phyloP scores from a whole-genome alignment of 1,140 invertebrate species.

The Leptopilina clavipes region DNA sequence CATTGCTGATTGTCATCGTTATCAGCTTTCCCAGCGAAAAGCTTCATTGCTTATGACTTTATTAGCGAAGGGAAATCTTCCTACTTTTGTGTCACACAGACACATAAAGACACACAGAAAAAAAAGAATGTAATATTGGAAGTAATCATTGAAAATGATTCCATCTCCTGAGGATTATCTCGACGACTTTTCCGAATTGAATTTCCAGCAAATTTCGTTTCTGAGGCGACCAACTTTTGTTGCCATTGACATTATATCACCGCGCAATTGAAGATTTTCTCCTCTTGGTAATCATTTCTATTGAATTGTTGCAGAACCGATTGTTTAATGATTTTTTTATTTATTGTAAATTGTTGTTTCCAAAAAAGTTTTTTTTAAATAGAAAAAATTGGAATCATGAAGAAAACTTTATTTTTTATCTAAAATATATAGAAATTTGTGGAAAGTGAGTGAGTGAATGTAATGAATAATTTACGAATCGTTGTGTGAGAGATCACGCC shows the following conservation, averaged over 20 bases:
- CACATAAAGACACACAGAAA: no score
- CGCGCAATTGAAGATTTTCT: no score
- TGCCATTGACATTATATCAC: no score
- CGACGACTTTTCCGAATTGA: not conserved
- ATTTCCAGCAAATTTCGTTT: not conserved
- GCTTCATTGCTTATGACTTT: slow-evolving; percentile 10
- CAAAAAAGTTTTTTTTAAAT: no score
- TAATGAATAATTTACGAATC: slow-evolving; percentile 2
- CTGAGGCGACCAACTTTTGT: not conserved
- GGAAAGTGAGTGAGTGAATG: not conserved
- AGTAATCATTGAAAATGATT: slow-evolving; percentile 21
- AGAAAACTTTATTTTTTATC: no score
- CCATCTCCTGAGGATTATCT: slow-evolving; percentile 9
- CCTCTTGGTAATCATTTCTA: no score
- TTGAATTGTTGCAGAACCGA: not conserved
- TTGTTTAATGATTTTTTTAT: no score
- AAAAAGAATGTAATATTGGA: slow-evolving; percentile 6
- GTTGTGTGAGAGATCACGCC: slow-evolving; percentile 19
- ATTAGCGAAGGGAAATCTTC: not conserved
- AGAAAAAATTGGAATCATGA: no score
- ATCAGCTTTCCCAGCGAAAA: not conserved
- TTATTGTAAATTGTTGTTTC: no score
- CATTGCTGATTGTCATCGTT: slow-evolving; percentile 26
- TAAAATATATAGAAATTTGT: no score
- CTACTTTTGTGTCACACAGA: not conserved